Evolutionary conservation across 2,888 invertebrate species (phyloP), one percentile per base, ranked within the genome.

Genomic region (Periphyllus acericola): DNA sequence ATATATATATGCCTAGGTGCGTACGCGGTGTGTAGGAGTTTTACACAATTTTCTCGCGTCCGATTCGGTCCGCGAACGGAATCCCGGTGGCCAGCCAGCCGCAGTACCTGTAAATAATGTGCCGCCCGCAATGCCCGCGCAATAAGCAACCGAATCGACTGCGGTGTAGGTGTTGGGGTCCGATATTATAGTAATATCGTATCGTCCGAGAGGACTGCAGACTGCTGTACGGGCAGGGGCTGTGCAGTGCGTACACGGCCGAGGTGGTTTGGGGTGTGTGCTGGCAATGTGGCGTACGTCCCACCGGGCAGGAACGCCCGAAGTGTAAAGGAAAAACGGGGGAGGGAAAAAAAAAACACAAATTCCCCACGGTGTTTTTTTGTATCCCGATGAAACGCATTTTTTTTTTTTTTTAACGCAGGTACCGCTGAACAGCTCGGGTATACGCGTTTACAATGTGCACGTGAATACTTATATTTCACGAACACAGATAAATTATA

Each of bases 101-200:
- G n/a, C n/a, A n/a, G n/a, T n/a, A n/a, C n/a, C n/a, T n/a, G n/a
- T n/a, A n/a, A n/a, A n/a, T 60, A 60, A 25, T 25, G 21, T 34
- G 2, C 34, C 11, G 40, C 25, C 46, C 14, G 14, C 46, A 46
- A 46, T 14, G 74, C 9, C 11, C 74, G 36, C 25, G 25, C n/a
- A 40, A 68, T 68, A 68, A 66, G 80, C 66, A 81, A 66, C 80
- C 80, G 80, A 36, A 81, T 68, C 29, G 80, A 81, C 80, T 29
- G 68, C 80, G 6, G 66, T 68, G 80, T 81, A 29, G 68, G 40
- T 68, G 40, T 68, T 68, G 29, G 68, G 68, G 40, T 81, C n/a
- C n/a, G n/a, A n/a, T n/a, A n/a, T n/a, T n/a, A n/a, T n/a, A n/a
- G 40, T 81, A 11, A 46, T 46, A 46, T 46, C 14, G 46, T 46